These are phyloP conservation scores for Xyrichtys novacula DNA, from an alignment of 2,797 vertebrate species.

Conservation along the genomic window DNA sequence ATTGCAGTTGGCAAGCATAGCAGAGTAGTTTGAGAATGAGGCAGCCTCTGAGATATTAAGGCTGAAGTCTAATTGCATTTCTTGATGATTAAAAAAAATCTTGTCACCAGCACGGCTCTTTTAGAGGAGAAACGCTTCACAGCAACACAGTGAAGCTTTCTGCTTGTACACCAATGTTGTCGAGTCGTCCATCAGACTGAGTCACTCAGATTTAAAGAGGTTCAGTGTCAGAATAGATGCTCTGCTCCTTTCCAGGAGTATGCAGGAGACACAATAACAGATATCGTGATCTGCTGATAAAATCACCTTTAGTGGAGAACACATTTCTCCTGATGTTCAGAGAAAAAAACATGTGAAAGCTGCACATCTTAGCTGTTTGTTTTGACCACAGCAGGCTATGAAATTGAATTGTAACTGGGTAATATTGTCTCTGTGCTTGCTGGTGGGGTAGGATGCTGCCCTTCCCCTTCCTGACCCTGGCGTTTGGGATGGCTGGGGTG, in stretches of 20 bases:
- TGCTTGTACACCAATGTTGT: conserved; percentile 64
- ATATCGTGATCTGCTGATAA: conserved; percentile 36
- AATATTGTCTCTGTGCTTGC: conserved; percentile 43
- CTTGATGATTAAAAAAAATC: conserved; percentile 92
- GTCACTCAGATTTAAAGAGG: conserved; percentile 59
- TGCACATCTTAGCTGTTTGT: conserved; percentile 23
- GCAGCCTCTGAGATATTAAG: conserved; percentile 99
- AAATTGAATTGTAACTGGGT: conserved; percentile 59
- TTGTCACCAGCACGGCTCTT: conserved; percentile 96
- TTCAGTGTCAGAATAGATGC: conserved; percentile 26
- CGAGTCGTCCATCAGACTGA: conserved; percentile 73
- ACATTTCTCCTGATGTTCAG: conserved; percentile 7
- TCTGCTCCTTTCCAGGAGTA: conserved; percentile 23
- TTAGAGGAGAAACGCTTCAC: conserved; percentile 95
- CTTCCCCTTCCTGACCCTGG: conserved; percentile 67
- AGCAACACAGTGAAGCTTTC: conserved; percentile 90
- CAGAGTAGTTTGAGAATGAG: conserved; percentile 92
- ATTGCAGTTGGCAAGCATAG: conserved; percentile 97
- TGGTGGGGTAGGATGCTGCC: conserved; percentile 46
- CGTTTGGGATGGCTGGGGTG: conserved; percentile 37
- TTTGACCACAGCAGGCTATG: conserved; percentile 35
- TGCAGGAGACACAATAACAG: conserved; percentile 36
- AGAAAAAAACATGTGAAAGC: conserved; percentile 14
- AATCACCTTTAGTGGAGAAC: conserved; percentile 20
- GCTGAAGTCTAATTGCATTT: conserved; percentile 99